Conservation (phyloP, 2,888 invertebrate species). For the Amphipyra berbera region DNA sequence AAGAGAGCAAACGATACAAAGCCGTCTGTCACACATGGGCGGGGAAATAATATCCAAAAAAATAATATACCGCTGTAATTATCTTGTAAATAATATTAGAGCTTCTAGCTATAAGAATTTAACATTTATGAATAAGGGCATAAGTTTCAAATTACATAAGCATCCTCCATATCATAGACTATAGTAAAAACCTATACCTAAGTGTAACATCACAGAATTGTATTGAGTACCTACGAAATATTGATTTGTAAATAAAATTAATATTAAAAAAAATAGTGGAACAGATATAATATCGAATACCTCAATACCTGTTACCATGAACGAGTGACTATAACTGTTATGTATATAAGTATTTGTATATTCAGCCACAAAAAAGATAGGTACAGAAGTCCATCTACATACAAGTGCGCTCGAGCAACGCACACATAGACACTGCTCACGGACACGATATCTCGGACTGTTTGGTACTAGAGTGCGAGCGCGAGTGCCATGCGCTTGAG, state of each 20-base stretch:
- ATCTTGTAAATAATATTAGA: slow-evolving; percentile 40
- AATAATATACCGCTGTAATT: not conserved
- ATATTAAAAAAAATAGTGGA: slow-evolving; percentile 50
- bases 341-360: slow-evolving; percentile 45
- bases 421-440: no score
- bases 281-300: slow-evolving; percentile 61
- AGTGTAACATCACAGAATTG: slow-evolving; percentile 53
- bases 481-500: no score
- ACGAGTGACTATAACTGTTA: slow-evolving; percentile 41
- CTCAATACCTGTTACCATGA: slow-evolving; percentile 63
- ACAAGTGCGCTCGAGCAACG: no score
- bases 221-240: slow-evolving; percentile 49
- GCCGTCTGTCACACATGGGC: no score
- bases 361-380: no score
- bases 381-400: no score
- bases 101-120: slow-evolving; percentile 30
- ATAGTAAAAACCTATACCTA: slow-evolving; percentile 34
- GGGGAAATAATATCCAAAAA: no score
- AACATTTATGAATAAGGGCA: slow-evolving; percentile 39
- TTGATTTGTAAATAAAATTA: slow-evolving; percentile 56
- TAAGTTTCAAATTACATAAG: slow-evolving; percentile 30
- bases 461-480: no score
- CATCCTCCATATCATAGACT: slow-evolving; percentile 19
- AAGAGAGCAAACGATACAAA: no score
- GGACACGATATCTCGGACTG: no score